Percentiles rank a stretch among this genome's conserved stretches.
These are phyloP conservation scores for Lydus trimaculatus DNA, from an alignment of 2,888 invertebrate genomes.

Conservation along the genomic window DNA sequence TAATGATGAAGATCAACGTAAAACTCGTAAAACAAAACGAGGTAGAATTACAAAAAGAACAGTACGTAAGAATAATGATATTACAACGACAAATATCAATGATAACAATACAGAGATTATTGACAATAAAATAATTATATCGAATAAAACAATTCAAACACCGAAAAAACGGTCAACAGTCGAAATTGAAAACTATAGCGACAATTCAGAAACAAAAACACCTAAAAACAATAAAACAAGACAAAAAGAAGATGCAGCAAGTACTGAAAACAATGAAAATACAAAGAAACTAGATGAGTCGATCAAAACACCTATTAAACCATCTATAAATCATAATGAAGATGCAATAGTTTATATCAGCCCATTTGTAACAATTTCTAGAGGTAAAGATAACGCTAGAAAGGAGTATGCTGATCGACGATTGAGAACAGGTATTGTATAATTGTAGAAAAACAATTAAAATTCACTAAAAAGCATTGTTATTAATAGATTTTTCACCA, in stretches of 20 bases:
- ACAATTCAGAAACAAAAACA: background rate
- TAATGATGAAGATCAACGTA: background rate
- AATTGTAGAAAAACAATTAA: background rate
- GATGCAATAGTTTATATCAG: constrained; percentile 63
- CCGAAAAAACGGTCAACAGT: background rate
- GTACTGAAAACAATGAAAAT: background rate
- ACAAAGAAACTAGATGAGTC: background rate
- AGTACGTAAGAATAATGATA: background rate
- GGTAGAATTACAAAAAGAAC: background rate
- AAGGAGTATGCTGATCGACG: constrained; percentile 61
- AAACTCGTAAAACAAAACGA: background rate
- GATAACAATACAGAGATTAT: no score
- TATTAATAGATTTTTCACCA: constrained; percentile 30
- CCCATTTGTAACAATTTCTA: constrained; percentile 67
- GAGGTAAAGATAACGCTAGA: constrained; percentile 68
- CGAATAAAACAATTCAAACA: background rate
- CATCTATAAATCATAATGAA: constrained; percentile 45
- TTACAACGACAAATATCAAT: no score
- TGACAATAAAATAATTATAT: background rate
- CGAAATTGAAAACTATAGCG: no score
- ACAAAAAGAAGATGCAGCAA: background rate
- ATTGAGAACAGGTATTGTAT: constrained; percentile 36
- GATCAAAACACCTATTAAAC: constrained; percentile 31
- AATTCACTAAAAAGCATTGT: background rate
- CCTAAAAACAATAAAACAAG: background rate